Conservation (phyloP, 1,140 invertebrate genomes). For the Drosophila serrata region DNA sequence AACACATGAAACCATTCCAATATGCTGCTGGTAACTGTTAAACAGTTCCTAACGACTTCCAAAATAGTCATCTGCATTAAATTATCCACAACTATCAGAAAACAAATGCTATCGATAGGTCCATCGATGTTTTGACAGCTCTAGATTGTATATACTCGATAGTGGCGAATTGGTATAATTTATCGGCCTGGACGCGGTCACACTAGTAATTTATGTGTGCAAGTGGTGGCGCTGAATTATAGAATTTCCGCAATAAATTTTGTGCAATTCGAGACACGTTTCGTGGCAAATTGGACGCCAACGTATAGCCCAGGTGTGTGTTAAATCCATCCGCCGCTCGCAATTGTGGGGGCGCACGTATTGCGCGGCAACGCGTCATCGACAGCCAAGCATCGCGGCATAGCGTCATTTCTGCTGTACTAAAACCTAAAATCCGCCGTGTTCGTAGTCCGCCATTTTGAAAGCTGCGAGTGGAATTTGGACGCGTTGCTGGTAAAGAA, state of each 20-base stretch:
- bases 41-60: too few species aligned
- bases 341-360: constrained; percentile 15
- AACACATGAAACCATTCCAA: too few species aligned
- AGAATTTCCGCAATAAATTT: constrained; percentile 33
- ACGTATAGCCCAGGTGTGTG: constrained; percentile 57
- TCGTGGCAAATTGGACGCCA: constrained; percentile 47
- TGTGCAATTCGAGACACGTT: constrained; percentile 52
- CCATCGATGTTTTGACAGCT: constrained; percentile 5
- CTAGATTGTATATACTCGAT: constrained; percentile 13
- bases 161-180: background rate
- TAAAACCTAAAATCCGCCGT: constrained; percentile 83
- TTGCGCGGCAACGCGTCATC: constrained; percentile 18
- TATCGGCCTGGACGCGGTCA: constrained; percentile 1
- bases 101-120: background rate
- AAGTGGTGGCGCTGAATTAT: constrained; percentile 37
- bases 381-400: constrained; percentile 32
- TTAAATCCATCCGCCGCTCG: constrained; percentile 12
- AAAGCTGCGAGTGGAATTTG: constrained; percentile 85
- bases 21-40: too few species aligned
- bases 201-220: constrained; percentile 56
- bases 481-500: constrained; percentile 82
- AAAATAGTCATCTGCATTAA: too few species aligned
- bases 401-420: constrained; percentile 84
- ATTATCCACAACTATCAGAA: background rate
- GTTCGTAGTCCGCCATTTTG: constrained; percentile 85